These are phyloP conservation scores for Coronaproctus castanopsis DNA, from an alignment of 2,888 invertebrate genomes.

Conservation along the genomic window DNA sequence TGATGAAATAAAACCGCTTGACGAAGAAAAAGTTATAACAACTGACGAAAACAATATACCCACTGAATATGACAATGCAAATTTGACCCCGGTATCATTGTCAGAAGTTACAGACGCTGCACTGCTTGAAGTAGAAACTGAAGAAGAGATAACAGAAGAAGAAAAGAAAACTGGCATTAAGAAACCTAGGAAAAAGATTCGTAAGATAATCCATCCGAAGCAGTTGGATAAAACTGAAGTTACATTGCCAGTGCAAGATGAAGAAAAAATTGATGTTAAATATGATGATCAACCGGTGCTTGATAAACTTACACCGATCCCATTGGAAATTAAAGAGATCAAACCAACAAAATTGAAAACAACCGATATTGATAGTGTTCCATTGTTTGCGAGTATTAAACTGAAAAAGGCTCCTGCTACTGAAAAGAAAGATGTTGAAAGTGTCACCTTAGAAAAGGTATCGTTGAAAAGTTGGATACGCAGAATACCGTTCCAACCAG, in stretches of 20 bases:
- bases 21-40: no score
- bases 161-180: conserved; percentile 16
- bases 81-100: no score
- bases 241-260: background rate
- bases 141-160: conserved; percentile 7
- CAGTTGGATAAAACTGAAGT: background rate
- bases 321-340: conserved; percentile 10
- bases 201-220: background rate
- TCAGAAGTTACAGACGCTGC: no score
- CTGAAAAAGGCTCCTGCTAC: conserved; percentile 27
- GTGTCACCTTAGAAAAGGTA: conserved; percentile 37
- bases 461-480: conserved; percentile 50
- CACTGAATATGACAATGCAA: no score
- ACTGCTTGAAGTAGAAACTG: conserved; percentile 1
- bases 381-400: conserved; percentile 39
- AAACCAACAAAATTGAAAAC: conserved; percentile 20
- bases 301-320: conserved; percentile 10
- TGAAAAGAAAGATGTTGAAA: conserved; percentile 30
- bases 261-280: background rate
- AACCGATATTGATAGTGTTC: conserved; percentile 29
- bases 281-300: background rate
- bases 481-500: conserved; percentile 30
- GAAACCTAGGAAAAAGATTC: conserved; percentile 15
- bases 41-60: no score
- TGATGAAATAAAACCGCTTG: no score